Evolutionary conservation across 2,888 invertebrate species (phyloP), one percentile per base, ranked within the genome.

Genomic region (Phlogophora meticulosa): DNA sequence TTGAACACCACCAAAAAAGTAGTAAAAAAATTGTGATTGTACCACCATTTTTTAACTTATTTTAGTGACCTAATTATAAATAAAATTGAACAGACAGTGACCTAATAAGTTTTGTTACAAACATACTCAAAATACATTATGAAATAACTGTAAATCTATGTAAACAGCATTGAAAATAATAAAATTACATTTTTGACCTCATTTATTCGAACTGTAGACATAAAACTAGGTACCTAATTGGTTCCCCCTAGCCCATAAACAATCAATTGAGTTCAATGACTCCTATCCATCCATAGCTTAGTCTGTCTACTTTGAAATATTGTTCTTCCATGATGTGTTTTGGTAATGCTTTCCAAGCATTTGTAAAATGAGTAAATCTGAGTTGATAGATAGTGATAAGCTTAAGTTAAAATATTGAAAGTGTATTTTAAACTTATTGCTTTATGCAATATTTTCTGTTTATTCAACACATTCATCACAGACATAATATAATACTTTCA

Each of bases 11-110:
- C 17, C 17, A 7, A 4, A 46, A 46, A 40, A 0, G n/a, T n/a
- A n/a, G n/a, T n/a, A n/a, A n/a, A n/a, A n/a, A n/a, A n/a, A n/a
- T n/a, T n/a, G n/a, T n/a, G n/a, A n/a, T n/a, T 36, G 4, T 7
- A 36, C 22, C 17, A 22, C 20, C 22, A 32, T 15, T 17, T 13
- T 7, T n/a, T 24, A 69, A 9, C 24, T 20, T 24, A 38, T n/a
- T 17, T 5, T 28, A 22, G 32, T 72, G 63, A 51, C 43, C 63
- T 72, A 38, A 45, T 72, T 68, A 48, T 45, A 13, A 38, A 38
- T 36, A 51, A 36, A 72, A 49, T 36, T 72, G 28, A 61, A 24
- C 22, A 42, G 20, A 20, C 11, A 20, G 34, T 11, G 20, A n/a
- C n/a, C 34, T 17, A 1, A 2, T 0, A 2, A 38, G 15, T 24